Conservation (phyloP, 2,113 vertebrate genomes). For the Poeciliopsis occidentalis region DNA sequence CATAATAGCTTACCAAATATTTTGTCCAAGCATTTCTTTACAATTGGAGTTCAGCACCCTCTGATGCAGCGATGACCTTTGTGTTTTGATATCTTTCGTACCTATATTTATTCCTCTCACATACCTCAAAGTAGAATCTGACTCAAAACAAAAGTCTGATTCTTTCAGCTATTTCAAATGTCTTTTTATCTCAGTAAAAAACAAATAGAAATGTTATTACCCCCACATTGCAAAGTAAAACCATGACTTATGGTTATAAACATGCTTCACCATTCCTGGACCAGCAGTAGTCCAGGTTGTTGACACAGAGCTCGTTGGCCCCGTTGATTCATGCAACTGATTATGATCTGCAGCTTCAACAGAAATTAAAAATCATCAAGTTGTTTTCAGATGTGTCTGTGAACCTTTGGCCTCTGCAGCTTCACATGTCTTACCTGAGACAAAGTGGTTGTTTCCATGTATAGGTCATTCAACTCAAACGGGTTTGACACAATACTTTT, state of each 20-base stretch:
- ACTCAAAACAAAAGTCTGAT: not conserved
- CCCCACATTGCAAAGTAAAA: not conserved
- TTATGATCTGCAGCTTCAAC: slow-evolving; percentile 6
- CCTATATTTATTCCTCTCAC: not conserved
- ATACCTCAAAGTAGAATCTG: not conserved
- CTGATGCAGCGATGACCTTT: not conserved
- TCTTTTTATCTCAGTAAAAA: not conserved
- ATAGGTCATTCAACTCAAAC: not conserved
- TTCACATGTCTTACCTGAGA: not conserved
- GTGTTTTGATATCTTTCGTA: not conserved
- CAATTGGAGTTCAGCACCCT: not conserved
- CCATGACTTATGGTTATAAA: not conserved
- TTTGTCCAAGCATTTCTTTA: not conserved
- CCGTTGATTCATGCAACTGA: not conserved
- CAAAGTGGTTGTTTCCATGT: not conserved
- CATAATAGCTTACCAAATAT: not conserved
- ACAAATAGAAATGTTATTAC: not conserved
- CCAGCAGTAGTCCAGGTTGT: not conserved
- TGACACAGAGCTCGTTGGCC: not conserved
- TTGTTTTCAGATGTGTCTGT: not conserved
- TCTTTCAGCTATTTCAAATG: not conserved
- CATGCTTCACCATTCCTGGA: not conserved
- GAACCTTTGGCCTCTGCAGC: not conserved
- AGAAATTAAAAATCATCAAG: not conserved
- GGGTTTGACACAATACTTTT: not conserved